These are phyloP conservation scores for Macrotis lagotis DNA, from an alignment of 2,113 vertebrate species.

Conservation along the genomic window DNA sequence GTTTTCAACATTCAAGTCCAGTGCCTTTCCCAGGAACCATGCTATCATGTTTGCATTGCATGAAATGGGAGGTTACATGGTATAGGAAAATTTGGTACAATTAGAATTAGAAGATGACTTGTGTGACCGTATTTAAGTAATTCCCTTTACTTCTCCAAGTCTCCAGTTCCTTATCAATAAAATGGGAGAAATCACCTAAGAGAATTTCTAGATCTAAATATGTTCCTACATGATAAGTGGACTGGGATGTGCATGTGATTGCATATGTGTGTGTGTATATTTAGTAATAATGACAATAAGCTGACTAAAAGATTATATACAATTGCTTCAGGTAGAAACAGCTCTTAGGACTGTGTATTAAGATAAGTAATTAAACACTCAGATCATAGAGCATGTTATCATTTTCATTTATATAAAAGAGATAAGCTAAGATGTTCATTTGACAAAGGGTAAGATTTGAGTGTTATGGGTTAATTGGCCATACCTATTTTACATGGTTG, in stretches of 20 bases:
- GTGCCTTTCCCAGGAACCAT: background rate
- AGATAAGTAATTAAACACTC: background rate
- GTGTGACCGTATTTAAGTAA: background rate
- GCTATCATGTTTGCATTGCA: background rate
- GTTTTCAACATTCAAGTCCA: background rate
- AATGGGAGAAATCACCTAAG: background rate
- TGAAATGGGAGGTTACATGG: background rate
- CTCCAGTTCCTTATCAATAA: background rate
- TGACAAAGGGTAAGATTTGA: background rate
- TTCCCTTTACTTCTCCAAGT: background rate
- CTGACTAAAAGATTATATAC: background rate
- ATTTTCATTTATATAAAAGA: background rate
- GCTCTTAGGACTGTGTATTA: background rate
- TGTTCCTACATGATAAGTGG: background rate
- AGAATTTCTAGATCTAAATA: background rate
- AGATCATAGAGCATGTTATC: background rate
- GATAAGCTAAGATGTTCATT: background rate
- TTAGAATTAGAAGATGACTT: background rate
- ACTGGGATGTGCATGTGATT: background rate
- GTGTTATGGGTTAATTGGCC: background rate
- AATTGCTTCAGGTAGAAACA: background rate
- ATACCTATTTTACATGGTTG: background rate
- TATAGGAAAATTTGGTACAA: background rate
- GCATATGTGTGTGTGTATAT: background rate
- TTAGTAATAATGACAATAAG: background rate